Conservation (phyloP, 2,113 vertebrate genomes). For the Campylorhamphus procurvoides region DNA sequence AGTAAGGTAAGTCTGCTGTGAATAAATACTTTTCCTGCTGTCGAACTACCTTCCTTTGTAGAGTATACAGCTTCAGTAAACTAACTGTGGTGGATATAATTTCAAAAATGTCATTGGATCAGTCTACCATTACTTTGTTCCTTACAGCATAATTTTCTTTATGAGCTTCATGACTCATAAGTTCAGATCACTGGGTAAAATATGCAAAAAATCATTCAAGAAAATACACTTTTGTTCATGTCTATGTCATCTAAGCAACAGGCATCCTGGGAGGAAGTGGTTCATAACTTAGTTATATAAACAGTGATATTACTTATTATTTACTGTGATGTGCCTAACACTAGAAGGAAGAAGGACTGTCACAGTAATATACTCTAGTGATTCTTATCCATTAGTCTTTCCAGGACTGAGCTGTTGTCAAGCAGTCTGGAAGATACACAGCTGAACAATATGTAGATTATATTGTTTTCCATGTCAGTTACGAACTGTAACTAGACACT, state of each 20-base stretch:
- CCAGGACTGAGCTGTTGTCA: neutral
- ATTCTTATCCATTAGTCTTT: conserved; percentile 14
- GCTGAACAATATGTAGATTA: conserved; percentile 27
- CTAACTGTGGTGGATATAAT: neutral
- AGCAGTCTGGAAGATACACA: neutral
- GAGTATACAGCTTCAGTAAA: neutral
- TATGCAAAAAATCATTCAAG: neutral
- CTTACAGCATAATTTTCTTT: neutral
- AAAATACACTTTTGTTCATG: neutral
- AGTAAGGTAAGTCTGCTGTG: neutral
- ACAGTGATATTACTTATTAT: neutral
- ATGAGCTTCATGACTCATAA: neutral
- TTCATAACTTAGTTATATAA: conserved; percentile 1
- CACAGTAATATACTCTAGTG: neutral
- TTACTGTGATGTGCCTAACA: neutral
- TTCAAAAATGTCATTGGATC: neutral
- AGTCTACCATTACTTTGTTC: neutral
- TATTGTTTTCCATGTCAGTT: conserved; percentile 26
- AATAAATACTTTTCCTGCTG: neutral
- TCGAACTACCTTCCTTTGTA: neutral
- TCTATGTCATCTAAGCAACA: neutral
- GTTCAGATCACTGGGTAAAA: neutral
- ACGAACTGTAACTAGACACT: conserved; percentile 27
- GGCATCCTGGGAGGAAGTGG: neutral
- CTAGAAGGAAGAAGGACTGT: neutral